Conservation (phyloP, 2,797 vertebrate genomes). For the Pangasius larnaudii region DNA sequence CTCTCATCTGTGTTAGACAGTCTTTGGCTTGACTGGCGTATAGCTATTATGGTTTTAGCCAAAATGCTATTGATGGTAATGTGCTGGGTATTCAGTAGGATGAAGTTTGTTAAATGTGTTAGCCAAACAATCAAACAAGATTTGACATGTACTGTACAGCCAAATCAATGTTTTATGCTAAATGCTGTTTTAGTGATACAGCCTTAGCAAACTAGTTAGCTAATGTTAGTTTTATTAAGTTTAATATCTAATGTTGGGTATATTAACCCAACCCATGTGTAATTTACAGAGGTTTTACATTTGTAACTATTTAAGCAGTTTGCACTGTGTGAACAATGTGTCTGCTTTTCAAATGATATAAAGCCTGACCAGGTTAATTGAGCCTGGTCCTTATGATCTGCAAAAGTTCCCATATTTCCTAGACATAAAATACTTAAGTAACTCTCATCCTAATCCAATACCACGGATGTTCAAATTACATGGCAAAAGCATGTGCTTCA, state of each 20-base stretch:
- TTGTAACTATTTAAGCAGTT: not conserved
- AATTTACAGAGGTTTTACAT: not conserved
- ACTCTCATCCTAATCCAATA: constrained; percentile 8
- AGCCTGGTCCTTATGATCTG: not conserved
- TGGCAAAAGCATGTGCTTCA: constrained; percentile 47
- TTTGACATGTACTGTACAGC: not conserved
- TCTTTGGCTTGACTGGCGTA: not conserved
- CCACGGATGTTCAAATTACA: constrained; percentile 49
- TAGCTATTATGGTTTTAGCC: not conserved
- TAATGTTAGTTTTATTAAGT: not conserved
- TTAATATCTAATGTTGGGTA: not conserved
- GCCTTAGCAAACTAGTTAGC: not conserved
- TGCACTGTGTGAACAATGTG: not conserved
- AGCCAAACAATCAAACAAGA: not conserved
- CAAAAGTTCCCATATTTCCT: constrained; percentile 25
- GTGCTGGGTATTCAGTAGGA: not conserved
- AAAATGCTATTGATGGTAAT: not conserved
- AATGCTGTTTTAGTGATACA: not conserved
- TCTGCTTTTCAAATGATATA: not conserved
- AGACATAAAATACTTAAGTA: not conserved
- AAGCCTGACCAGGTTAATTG: not conserved
- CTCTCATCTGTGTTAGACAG: not conserved
- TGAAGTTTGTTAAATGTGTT: not conserved
- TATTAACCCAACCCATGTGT: not conserved
- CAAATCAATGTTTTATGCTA: not conserved